phyloP scores from a whole-genome alignment of 2,888 invertebrate species.

The Scaptomyza reducta region DNA sequence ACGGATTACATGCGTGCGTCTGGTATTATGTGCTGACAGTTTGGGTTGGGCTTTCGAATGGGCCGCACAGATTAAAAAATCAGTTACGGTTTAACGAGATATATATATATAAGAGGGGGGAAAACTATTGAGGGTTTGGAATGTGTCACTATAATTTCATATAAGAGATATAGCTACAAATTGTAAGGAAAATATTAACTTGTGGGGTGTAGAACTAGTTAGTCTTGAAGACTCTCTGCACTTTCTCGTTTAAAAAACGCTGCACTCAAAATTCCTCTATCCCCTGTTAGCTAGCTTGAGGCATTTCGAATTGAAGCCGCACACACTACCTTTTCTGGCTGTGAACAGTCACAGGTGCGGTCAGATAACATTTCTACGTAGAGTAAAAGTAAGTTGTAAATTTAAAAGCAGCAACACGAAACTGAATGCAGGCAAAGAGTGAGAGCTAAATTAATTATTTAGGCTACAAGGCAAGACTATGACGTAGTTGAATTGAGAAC shows the following conservation, averaged over 20 bases:
- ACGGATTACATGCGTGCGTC: slow-evolving; percentile 38
- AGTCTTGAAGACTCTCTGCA: too few relatives aligned
- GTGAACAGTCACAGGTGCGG: slow-evolving; percentile 50
- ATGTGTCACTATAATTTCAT: too few relatives aligned
- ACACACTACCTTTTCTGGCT: slow-evolving; percentile 16
- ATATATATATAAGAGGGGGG: neutral
- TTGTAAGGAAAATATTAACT: too few relatives aligned
- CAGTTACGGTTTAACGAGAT: neutral
- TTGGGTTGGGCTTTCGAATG: slow-evolving; percentile 31
- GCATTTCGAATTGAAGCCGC: slow-evolving; percentile 19
- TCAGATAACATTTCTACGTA: neutral
- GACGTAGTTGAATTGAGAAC: slow-evolving; percentile 6
- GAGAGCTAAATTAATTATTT: slow-evolving; percentile 50
- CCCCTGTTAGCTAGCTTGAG: slow-evolving; percentile 11
- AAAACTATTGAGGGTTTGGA: neutral
- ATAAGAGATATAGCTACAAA: too few relatives aligned
- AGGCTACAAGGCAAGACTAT: slow-evolving; percentile 32
- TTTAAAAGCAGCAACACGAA: slow-evolving; percentile 19
- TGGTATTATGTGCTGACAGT: slow-evolving; percentile 18
- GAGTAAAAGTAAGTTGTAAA: slow-evolving; percentile 32
- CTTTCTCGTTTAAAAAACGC: neutral
- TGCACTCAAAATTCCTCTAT: neutral
- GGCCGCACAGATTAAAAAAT: slow-evolving; percentile 28
- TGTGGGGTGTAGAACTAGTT: too few relatives aligned
- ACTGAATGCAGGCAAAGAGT: slow-evolving; percentile 29